phyloP scores from a whole-genome alignment of 2,113 vertebrate genomes.

The Aspidoscelis tigris region DNA sequence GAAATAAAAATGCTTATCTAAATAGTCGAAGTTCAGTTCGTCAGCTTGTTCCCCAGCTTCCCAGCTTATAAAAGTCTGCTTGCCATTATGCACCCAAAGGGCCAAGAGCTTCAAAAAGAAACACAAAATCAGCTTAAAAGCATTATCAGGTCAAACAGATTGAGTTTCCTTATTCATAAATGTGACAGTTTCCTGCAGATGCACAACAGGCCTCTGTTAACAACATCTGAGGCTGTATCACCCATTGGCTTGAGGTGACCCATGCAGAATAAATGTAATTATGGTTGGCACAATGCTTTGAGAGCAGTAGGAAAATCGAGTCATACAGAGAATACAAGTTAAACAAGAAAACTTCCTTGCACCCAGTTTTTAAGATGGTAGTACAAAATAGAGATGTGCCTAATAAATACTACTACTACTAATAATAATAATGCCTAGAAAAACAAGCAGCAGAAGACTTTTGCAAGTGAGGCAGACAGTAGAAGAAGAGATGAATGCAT shows the following conservation, averaged over 20 bases:
- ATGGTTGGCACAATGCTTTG: not conserved
- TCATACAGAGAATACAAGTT: not conserved
- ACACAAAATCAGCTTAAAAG: constrained; percentile 34
- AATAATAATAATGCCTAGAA: too few relatives aligned
- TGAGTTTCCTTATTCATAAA: constrained; percentile 35
- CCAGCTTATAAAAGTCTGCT: constrained; percentile 30
- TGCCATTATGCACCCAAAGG: constrained; percentile 26
- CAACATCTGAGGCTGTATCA: not conserved
- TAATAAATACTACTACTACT: too few relatives aligned
- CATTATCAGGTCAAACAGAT: constrained; percentile 46
- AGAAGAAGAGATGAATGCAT: too few relatives aligned
- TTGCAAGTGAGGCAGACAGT: too few relatives aligned
- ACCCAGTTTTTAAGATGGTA: not conserved
- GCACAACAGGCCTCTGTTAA: not conserved
- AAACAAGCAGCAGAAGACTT: too few relatives aligned
- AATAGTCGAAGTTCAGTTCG: constrained; percentile 6
- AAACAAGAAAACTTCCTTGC: not conserved
- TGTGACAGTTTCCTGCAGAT: constrained; percentile 35
- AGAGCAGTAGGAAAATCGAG: not conserved
- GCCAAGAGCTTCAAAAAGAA: constrained; percentile 26
- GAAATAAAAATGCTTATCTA: constrained; percentile 31
- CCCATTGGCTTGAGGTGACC: not conserved
- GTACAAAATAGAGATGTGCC: too few relatives aligned
- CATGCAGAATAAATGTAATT: not conserved
- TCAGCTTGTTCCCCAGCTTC: constrained; percentile 5